Base-by-base conservation (phyloP, 2,113 vertebrate genomes). In the Cephalophus harveyi region DNA sequence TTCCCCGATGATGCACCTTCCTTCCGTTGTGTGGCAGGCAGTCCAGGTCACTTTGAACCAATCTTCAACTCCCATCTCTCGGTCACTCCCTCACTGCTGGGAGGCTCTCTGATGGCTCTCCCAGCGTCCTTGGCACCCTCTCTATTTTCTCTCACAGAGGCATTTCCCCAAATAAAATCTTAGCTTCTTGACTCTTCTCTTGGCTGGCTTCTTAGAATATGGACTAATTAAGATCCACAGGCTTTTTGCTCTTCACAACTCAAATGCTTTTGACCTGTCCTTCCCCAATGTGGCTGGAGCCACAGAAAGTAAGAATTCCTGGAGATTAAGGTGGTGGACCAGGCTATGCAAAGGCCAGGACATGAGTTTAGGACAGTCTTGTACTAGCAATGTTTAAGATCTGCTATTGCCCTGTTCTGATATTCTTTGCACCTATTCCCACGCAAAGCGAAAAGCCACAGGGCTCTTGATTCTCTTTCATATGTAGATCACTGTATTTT, bases 381-480 rank as follows among this genome's bases (percentile, higher is more conserved):
- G 2, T 48, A 71, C 43, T 4, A 48, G 30, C 25, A 74, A 19
- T n/a, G 64, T 40, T 84, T 94, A 67, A 91, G 95, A 59, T 60
- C 78, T 64, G 54, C 43, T 76, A 7, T 57, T 60, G 84, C 28
- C 27, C 33, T 27, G 83, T 88, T 74, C 48, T 86, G 74, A 89
- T n/a, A 97, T 46, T 43, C 6, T 50, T 52, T 52, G 27, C 4
- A 10, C 60, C 40, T 84, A 76, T 52, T 60, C 40, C 46, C 52
- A 89, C 6, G 57, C 25, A 64, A 84, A 57, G 23, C 33, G 79
- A 97, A 71, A 2, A 96, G 86, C 76, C 86, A 55, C 27, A 46
- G 91, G 64, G 48, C 76, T 89, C 71, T 59, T 16, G 5, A 91
- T 54, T 91, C 43, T 59, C 85, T 94, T 97, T 97, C 82, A 87